Evolutionary conservation across 2,888 invertebrate species (phyloP).

Genomic region (Anodontia alba): DNA sequence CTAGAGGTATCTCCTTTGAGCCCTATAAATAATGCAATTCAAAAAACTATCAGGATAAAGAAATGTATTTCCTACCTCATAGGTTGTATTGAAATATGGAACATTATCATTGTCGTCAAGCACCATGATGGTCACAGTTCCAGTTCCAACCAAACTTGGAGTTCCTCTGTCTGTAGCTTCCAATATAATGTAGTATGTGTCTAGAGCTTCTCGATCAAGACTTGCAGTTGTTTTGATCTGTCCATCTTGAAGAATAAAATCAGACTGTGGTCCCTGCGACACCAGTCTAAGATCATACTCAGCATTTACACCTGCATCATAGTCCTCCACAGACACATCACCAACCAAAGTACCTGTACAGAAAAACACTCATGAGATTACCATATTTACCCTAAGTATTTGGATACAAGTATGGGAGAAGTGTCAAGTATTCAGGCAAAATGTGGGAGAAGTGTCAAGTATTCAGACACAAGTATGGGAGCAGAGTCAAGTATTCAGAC

Average conservation of each 20-base stretch:
- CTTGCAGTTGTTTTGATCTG: conserved; percentile 61
- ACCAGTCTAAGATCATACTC: conserved; percentile 32
- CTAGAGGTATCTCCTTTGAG: too few relatives aligned
- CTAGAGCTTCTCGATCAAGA: conserved; percentile 79
- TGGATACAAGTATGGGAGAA: too few relatives aligned
- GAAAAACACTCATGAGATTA: too few relatives aligned
- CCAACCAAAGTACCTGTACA: conserved; percentile 48
- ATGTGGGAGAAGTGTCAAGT: neutral
- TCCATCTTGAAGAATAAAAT: conserved; percentile 73
- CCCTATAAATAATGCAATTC: too few relatives aligned
- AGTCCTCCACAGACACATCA: conserved; percentile 50
- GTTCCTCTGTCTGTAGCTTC: conserved; percentile 91
- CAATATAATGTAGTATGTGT: conserved; percentile 94
- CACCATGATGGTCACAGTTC: conserved; percentile 98
- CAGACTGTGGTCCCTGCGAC: conserved; percentile 28
- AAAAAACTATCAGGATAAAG: too few relatives aligned
- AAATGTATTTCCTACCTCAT: too few relatives aligned
- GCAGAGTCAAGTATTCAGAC: too few relatives aligned
- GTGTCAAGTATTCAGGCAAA: too few relatives aligned
- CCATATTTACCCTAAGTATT: too few relatives aligned
- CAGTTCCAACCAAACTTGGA: conserved; percentile 88
- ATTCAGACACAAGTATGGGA: too few relatives aligned
- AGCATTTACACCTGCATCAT: conserved; percentile 58
- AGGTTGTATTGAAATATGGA: conserved; percentile 96
- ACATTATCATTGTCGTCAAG: conserved; percentile 99